Conservation (phyloP, 2,888 invertebrate genomes). For the Strigamia transsilvanica region DNA sequence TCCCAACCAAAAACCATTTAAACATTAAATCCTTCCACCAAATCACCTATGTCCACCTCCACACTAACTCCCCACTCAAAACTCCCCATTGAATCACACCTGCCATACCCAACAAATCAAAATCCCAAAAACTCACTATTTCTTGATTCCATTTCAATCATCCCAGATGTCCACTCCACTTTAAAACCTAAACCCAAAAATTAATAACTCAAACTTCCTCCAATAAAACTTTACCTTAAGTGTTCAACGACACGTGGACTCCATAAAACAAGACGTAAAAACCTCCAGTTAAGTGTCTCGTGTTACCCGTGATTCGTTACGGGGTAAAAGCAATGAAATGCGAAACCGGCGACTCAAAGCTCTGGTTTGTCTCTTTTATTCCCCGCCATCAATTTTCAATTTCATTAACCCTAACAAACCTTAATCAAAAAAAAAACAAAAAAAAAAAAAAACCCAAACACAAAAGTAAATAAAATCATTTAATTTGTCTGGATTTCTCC, state of each 20-base stretch:
- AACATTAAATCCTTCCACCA: too few relatives aligned
- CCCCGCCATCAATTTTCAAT: neutral
- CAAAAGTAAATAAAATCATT: too few relatives aligned
- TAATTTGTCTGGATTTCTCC: too few relatives aligned
- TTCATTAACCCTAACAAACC: neutral
- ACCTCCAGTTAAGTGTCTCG: neutral
- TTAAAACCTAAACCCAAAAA: neutral
- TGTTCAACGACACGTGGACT: neutral
- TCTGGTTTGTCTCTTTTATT: neutral
- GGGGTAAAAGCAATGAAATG: neutral
- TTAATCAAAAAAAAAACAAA: neutral
- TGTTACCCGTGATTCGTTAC: constrained; percentile 3
- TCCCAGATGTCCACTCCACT: too few relatives aligned
- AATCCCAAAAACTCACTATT: too few relatives aligned
- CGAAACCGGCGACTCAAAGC: neutral
- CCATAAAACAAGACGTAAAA: neutral
- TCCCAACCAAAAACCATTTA: too few relatives aligned
- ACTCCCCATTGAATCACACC: too few relatives aligned
- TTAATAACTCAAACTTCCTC: neutral
- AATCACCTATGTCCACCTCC: too few relatives aligned
- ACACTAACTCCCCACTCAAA: too few relatives aligned
- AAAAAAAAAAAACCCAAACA: neutral
- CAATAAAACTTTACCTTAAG: neutral
- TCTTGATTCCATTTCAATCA: too few relatives aligned
- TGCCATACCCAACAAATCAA: too few relatives aligned